phyloP scores from a whole-genome alignment of 1,140 invertebrate species.

The Papilio glaucus region DNA sequence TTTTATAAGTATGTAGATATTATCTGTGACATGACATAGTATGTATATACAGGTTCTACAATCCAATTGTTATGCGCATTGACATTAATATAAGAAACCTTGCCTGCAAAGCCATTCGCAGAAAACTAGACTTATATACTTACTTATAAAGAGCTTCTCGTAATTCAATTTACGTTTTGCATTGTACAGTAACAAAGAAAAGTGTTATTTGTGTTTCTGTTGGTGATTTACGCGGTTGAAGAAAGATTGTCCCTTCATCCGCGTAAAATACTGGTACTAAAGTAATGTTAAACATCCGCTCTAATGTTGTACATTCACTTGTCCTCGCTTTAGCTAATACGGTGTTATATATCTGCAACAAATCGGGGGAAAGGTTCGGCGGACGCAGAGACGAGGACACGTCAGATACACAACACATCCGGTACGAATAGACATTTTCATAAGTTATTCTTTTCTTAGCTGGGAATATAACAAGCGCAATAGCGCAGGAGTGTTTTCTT shows the following conservation, averaged over 20 bases:
- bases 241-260: neutral
- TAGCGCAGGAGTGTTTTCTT: too few relatives aligned
- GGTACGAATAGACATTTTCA: neutral
- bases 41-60: conserved; percentile 16
- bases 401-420: conserved; percentile 5
- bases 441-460: too few relatives aligned
- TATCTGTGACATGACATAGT: neutral
- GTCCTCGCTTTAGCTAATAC: conserved; percentile 4
- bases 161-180: conserved; percentile 24
- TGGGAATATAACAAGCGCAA: too few relatives aligned
- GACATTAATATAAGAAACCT: conserved; percentile 33
- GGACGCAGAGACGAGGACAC: neutral
- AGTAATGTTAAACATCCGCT: conserved; percentile 16
- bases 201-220: neutral
- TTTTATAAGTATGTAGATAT: too few relatives aligned
- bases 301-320: conserved; percentile 6
- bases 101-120: neutral
- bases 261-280: neutral
- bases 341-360: neutral
- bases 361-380: neutral
- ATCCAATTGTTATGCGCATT: conserved; percentile 32
- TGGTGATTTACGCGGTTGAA: neutral
- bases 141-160: conserved; percentile 9
- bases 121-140: conserved; percentile 23
- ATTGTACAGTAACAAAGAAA: neutral